Base-by-base conservation (phyloP, 2,113 vertebrate genomes). In the Mirounga angustirostris region DNA sequence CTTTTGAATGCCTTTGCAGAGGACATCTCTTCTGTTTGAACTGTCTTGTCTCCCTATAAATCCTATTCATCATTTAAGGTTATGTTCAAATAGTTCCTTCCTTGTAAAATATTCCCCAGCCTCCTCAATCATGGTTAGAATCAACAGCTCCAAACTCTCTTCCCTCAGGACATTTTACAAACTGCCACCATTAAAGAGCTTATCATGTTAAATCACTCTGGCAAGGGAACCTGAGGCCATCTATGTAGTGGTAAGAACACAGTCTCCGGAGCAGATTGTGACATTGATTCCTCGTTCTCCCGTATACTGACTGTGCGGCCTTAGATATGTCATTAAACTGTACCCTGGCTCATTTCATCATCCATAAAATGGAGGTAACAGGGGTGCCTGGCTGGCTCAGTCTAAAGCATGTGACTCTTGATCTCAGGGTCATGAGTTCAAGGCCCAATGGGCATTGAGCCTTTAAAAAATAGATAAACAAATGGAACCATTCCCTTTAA, bases 171-270 rank as follows among this genome's bases (percentile, higher is more conserved):
- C 54, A 11, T 76, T 36, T 92, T 65, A 59, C 5, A 46, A 46
- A 80, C 24, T 16, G 30, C 33, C 76, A 61, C 71, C 54, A 36
- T 28, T 40, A 12, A 69, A 69, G 59, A 85, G 36, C 30, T 74
- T 46, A 18, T 24, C 30, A 0, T 2, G 71, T 9, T 26, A 43
- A 16, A 11, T 52, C 12, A 8, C 7, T 28, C 7, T 1, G 16
- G 22, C 40, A 61, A 61, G 33, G 26, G 28, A 28, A 63, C 26
- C 2, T 5, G 0, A 82, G 67, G 18, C 56, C 2, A 6, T 18
- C 1, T 7, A 7, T 5, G 3, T 1, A 7, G 52, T 12, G 22
- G 28, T 2, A 8, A 80, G 74, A 50, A 11, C 28, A 10, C 0
- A 15, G 22, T 26, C 46, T 59, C 43, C n/a, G 30, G 78, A 54